These are phyloP conservation scores for Psophia crepitans DNA, from an alignment of 2,113 vertebrate species.

Conservation along the genomic window DNA sequence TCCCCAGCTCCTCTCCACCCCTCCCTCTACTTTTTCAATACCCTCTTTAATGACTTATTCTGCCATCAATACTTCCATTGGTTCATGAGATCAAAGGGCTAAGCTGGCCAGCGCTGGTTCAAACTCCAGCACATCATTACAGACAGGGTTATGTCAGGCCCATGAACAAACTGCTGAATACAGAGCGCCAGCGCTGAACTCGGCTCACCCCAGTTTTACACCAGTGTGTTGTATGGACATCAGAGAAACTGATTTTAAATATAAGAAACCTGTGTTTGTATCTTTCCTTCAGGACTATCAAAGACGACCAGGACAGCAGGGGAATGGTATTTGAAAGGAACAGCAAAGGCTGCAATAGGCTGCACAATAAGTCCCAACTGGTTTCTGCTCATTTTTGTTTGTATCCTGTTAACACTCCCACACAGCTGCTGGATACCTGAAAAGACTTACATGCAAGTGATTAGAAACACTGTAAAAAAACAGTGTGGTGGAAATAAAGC, in stretches of 20 bases:
- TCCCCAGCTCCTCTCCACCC: background rate
- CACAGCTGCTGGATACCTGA: background rate
- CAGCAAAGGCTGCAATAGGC: background rate
- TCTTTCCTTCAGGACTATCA: background rate
- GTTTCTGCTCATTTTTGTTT: background rate
- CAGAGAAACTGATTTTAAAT: background rate
- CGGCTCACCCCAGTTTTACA: background rate
- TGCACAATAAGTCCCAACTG: background rate
- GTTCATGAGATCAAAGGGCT: background rate
- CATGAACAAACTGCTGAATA: background rate
- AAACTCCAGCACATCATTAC: background rate
- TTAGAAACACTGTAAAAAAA: background rate
- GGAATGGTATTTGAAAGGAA: background rate
- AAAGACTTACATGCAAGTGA: background rate
- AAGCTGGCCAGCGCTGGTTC: background rate
- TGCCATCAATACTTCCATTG: background rate
- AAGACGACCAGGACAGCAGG: background rate
- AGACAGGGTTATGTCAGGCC: rapidly evolving
- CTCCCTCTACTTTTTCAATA: background rate
- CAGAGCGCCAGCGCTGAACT: background rate
- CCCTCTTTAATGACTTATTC: background rate
- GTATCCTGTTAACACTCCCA: background rate
- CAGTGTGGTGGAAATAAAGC: background rate
- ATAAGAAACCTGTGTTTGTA: background rate
- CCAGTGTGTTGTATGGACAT: background rate